Evolutionary conservation across 2,888 invertebrate genomes (phyloP), one percentile per base, ranked within the genome.

Genomic region (Trichacis sp.): DNA sequence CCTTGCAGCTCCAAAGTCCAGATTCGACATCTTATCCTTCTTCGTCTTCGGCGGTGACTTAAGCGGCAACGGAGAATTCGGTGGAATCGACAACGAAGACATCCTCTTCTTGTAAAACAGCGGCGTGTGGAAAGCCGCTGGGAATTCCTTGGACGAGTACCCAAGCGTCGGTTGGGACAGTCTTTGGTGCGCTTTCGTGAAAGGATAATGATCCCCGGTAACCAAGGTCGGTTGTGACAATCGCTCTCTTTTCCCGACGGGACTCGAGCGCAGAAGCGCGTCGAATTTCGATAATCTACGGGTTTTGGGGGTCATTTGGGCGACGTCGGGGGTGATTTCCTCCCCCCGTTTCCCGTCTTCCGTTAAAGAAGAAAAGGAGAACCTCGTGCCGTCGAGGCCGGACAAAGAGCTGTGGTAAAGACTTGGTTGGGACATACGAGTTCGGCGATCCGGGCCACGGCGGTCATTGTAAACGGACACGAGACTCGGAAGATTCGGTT

Each of bases 351-450:
- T 66, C 0, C 65, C 70, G 29, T 70, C 67, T 49, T 70, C 70
- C 9, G 77, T 70, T 1, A 82, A 71, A 17, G 81, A 81, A 1
- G 79, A 78, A 48, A 81, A 81, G 0, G 81, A 82, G 6, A 81
- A 60, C 8, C 79, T 71, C 0, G 76, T 65, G 12, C 68, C 64
- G 15, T 70, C 68, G n/a, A 70, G 42, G 2, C 64, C 74, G 65
- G 68, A 73, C 1, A 76, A 64, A 1, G 74, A 77, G 53, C 79
- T 82, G 6, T 75, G 71, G 60, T 78, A 77, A 8, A 82, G 63
- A 0, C 75, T 80, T 0, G 82, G 82, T 42, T 82, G 82, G 0
- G 82, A 82, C 81, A 82, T 80, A 30, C 82, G 68, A 14, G 76
- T 77, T 8, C 82, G 72, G 18, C 79, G 74, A 38, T 82, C 82